These are phyloP conservation scores for Ferrisia virgata DNA, from an alignment of 2,888 invertebrate genomes.

Conservation along the genomic window DNA sequence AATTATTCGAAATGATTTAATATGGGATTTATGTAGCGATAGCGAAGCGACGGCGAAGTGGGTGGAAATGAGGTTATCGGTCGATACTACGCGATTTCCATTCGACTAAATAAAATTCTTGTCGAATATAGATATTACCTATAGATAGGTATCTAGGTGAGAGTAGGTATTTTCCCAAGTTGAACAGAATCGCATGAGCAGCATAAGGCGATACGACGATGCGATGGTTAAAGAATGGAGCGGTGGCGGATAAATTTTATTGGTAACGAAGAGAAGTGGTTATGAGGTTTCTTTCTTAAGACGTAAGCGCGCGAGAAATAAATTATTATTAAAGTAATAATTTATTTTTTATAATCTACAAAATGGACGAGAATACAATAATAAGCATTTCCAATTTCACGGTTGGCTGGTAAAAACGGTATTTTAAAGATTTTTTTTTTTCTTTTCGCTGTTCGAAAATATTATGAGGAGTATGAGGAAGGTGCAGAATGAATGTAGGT, in stretches of 20 bases:
- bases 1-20: constrained; percentile 26
- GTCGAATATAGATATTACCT: no score
- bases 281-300: background rate
- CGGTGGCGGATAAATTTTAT: background rate
- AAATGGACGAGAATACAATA: constrained; percentile 28
- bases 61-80: background rate
- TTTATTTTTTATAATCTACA: constrained; percentile 28
- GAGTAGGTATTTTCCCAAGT: background rate
- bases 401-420: constrained; percentile 11
- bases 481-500: no score
- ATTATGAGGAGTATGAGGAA: background rate
- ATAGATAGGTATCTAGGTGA: no score
- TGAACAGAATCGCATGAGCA: background rate
- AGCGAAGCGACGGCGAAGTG: background rate
- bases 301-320: constrained; percentile 7
- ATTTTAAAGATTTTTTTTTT: background rate
- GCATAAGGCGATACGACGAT: background rate
- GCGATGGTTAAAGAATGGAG: background rate
- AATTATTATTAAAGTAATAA: constrained; percentile 29
- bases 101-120: constrained; percentile 4
- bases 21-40: background rate
- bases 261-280: background rate
- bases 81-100: constrained; percentile 16
- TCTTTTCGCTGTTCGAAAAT: background rate
- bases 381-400: constrained; percentile 28